phyloP scores from a whole-genome alignment of 53 echinoderm and acorn worm genomes.

The Echinarachnius parma region DNA sequence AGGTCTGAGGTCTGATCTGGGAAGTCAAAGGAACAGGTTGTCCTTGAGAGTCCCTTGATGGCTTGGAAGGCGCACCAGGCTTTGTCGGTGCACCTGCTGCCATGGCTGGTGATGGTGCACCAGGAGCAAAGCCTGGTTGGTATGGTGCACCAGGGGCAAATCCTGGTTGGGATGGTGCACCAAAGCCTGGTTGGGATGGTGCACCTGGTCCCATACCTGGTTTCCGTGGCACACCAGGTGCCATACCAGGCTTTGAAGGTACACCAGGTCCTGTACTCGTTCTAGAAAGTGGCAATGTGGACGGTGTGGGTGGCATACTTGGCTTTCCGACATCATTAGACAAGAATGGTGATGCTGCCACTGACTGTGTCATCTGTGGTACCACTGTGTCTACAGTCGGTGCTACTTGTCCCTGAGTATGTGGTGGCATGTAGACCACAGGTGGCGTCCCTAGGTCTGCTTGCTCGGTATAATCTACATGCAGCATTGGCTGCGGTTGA shows the following conservation, averaged over 20 bases:
- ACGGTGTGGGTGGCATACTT: too few relatives aligned
- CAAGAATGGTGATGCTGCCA: too few relatives aligned
- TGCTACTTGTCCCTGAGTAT: constrained; percentile 27
- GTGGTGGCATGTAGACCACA: constrained; percentile 43
- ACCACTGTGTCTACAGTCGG: constrained; percentile 4
- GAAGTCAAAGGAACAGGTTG: neutral
- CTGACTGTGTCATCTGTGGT: too few relatives aligned
- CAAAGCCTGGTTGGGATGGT: neutral
- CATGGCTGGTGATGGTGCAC: neutral
- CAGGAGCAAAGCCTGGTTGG: neutral
- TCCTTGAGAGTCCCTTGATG: constrained; percentile 1
- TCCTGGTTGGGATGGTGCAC: neutral
- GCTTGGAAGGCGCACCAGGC: constrained; percentile 6
- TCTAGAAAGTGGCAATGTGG: too few relatives aligned
- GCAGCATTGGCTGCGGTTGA: constrained; percentile 39
- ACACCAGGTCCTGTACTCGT: too few relatives aligned
- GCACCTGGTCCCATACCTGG: neutral
- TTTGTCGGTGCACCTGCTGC: neutral
- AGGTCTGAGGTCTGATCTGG: constrained; percentile 34
- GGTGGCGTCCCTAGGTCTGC: constrained; percentile 14
- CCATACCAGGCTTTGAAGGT: neutral
- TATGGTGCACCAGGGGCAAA: neutral
- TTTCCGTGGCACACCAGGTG: neutral
- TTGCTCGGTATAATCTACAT: constrained; percentile 17
- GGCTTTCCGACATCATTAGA: too few relatives aligned